Conservation (phyloP, 2,888 invertebrate species). For the Phytoseiulus persimilis region DNA sequence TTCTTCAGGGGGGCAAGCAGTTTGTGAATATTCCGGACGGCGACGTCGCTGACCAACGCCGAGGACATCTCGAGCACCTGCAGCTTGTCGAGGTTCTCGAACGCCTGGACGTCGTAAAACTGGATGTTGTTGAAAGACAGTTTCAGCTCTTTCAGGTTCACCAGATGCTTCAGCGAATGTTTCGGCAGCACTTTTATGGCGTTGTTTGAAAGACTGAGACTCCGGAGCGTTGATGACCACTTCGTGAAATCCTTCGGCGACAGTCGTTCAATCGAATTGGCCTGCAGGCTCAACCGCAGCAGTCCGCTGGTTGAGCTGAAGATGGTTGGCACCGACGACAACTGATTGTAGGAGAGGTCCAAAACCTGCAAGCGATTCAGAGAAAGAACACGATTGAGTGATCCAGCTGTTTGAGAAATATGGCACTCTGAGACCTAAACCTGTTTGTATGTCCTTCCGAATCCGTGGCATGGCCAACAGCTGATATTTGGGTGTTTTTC, state of each 20-base stretch:
- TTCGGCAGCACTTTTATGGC: conserved; percentile 71
- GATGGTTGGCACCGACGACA: conserved; percentile 44
- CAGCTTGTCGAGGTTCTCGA: conserved; percentile 55
- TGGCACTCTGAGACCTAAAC: too few species aligned
- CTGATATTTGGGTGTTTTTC: too few species aligned
- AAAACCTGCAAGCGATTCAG: conserved; percentile 43
- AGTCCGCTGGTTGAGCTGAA: conserved; percentile 42
- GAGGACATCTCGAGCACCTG: conserved; percentile 62
- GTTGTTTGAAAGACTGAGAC: conserved; percentile 83
- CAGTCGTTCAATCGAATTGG: conserved; percentile 44
- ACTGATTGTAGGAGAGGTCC: conserved; percentile 45
- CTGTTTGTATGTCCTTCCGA: too few species aligned
- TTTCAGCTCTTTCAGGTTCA: conserved; percentile 50
- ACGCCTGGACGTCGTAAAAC: conserved; percentile 39
- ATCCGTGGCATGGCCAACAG: too few species aligned
- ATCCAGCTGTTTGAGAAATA: too few species aligned
- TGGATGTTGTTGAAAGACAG: conserved; percentile 47
- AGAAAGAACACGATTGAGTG: conserved; percentile 12
- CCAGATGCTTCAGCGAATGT: conserved; percentile 68
- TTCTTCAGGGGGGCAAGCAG: conserved; percentile 41
- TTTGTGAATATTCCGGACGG: conserved; percentile 21
- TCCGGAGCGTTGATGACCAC: conserved; percentile 72
- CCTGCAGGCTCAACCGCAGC: conserved; percentile 44
- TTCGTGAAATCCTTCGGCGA: conserved; percentile 60
- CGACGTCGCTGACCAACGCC: conserved; percentile 17